These are phyloP conservation scores for Tichodroma muraria DNA, from an alignment of 2,113 vertebrate species.

Conservation along the genomic window DNA sequence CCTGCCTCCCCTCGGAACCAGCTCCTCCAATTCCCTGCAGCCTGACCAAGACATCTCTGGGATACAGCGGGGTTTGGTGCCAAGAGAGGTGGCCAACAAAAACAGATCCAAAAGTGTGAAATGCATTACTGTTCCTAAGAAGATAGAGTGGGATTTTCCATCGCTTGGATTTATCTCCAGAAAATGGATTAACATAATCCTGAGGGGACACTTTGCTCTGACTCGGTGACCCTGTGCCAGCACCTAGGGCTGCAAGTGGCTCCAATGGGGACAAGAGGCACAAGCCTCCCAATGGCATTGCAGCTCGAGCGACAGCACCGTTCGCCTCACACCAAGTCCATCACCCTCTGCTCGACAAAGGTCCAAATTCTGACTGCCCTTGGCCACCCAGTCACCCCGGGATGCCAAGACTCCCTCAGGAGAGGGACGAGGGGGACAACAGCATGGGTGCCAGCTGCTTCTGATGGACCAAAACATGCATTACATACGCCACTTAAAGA, in stretches of 20 bases:
- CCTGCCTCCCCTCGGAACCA: background rate
- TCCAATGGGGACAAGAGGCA: background rate
- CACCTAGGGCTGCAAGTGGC: background rate
- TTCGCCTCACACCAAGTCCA: background rate
- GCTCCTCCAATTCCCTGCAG: background rate
- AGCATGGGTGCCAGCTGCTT: background rate
- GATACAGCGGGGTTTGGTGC: background rate
- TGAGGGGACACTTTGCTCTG: background rate
- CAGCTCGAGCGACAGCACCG: accelerated
- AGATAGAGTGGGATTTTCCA: background rate
- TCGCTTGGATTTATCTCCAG: background rate
- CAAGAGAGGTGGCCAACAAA: background rate
- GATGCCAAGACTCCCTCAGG: background rate
- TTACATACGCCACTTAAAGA: background rate
- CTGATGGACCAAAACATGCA: background rate
- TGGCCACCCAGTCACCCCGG: background rate
- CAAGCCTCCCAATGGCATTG: accelerated
- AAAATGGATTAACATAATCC: conserved; percentile 32
- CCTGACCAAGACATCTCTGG: background rate
- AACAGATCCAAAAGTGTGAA: background rate
- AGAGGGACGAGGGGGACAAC: background rate
- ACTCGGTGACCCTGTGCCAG: background rate
- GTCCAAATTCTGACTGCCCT: background rate
- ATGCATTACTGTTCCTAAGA: background rate
- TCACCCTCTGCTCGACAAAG: background rate